These are phyloP conservation scores for Cancer borealis DNA, from an alignment of 2,888 invertebrate genomes.

Conservation along the genomic window DNA sequence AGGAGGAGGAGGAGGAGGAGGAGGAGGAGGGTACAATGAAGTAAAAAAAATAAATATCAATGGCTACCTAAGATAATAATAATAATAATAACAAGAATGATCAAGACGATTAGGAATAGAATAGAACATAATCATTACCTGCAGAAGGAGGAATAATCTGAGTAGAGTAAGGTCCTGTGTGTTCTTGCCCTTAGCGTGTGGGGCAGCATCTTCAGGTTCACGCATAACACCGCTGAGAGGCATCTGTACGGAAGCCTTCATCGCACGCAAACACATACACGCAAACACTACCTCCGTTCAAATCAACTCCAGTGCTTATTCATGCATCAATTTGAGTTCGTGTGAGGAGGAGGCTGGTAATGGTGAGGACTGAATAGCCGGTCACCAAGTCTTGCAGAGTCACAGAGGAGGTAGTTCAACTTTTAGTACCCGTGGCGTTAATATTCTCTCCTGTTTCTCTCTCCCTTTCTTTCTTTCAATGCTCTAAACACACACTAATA, in stretches of 20 bases:
- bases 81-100: background rate
- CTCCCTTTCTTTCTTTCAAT: background rate
- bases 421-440: background rate
- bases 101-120: background rate
- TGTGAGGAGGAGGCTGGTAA: background rate
- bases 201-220: background rate
- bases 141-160: constrained; percentile 60
- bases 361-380: background rate
- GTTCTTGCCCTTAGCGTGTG: constrained; percentile 46
- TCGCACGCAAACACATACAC: background rate
- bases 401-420: background rate
- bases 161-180: constrained; percentile 62
- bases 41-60: too few relatives aligned
- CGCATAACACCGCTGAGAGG: constrained; percentile 54
- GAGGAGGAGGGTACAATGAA: background rate
- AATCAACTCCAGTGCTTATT: too few relatives aligned
- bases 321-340: background rate
- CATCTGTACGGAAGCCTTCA: constrained; percentile 63
- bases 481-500: background rate
- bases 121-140: constrained; percentile 31
- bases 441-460: background rate
- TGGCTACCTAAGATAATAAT: too few relatives aligned
- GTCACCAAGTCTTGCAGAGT: constrained; percentile 16
- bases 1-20: constrained; percentile 33
- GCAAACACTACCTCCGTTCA: background rate